Evolutionary conservation across 1,140 invertebrate genomes (phyloP).

Genomic region (Hycleus cichorii): DNA sequence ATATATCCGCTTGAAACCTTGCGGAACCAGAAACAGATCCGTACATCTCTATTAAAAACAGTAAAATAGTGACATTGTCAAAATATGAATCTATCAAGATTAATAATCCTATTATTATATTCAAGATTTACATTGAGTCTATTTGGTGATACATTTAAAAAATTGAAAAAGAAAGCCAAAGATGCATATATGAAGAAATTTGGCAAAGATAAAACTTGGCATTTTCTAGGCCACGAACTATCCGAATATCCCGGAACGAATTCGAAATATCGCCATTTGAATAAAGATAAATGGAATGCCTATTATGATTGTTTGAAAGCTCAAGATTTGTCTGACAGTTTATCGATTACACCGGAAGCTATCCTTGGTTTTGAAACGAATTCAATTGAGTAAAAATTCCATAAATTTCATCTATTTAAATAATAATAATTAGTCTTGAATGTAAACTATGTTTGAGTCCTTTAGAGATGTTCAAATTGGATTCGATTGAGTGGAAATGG

Average conservation of each 20-base stretch:
- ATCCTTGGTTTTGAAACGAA: constrained; percentile 41
- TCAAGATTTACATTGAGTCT: not conserved
- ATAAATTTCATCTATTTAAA: not conserved
- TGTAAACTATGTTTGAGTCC: constrained; percentile 49
- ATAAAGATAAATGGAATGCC: constrained; percentile 43
- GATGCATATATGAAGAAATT: constrained; percentile 32
- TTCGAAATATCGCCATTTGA: constrained; percentile 33
- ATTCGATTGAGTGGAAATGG: constrained; percentile 45
- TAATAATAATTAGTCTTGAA: constrained; percentile 38
- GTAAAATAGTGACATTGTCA: not conserved
- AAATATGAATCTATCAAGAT: not conserved
- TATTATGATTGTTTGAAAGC: constrained; percentile 46
- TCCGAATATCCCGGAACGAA: constrained; percentile 45
- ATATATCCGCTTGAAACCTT: too few relatives aligned
- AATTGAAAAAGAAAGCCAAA: constrained; percentile 36
- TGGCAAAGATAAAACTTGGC: constrained; percentile 34
- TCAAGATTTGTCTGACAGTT: constrained; percentile 34
- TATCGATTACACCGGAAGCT: constrained; percentile 37
- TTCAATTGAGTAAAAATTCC: constrained; percentile 37
- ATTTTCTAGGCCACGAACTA: constrained; percentile 37
- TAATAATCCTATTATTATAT: not conserved
- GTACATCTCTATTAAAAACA: not conserved
- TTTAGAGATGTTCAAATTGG: constrained; percentile 30
- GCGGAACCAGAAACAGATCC: too few relatives aligned
- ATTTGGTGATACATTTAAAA: constrained; percentile 20